Evolutionary conservation across 2,113 vertebrate genomes (phyloP).

Genomic region (Rostratula benghalensis): DNA sequence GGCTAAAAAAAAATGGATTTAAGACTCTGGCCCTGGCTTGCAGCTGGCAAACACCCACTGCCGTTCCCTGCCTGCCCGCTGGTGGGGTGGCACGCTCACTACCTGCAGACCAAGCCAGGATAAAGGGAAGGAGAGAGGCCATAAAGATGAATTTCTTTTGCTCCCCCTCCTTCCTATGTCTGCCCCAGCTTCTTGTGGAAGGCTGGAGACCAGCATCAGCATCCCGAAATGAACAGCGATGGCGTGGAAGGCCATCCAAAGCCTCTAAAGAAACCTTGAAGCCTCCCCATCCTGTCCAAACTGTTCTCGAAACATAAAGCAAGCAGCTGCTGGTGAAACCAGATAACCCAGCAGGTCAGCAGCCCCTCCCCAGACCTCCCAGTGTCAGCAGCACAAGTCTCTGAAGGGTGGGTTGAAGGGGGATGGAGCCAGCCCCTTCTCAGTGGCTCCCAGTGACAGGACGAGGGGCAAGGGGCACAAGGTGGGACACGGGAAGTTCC

Average conservation of each 20-base stretch:
- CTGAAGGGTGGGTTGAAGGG: too few relatives aligned
- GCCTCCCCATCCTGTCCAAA: not conserved
- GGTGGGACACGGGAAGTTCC: too few relatives aligned
- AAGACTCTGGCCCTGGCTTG: not conserved
- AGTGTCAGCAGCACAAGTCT: not conserved
- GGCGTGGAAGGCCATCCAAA: not conserved
- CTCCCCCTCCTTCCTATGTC: not conserved
- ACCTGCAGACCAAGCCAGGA: not conserved
- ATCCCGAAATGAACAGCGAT: too few relatives aligned
- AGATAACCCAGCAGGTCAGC: not conserved
- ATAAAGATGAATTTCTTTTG: not conserved
- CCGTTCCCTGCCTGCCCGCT: not conserved
- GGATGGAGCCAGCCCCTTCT: too few relatives aligned
- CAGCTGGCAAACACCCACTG: not conserved
- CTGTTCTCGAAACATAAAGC: not conserved
- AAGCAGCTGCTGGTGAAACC: rapidly evolving
- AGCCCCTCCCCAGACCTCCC: not conserved
- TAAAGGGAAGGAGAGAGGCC: not conserved
- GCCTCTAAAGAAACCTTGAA: not conserved
- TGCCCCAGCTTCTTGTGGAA: not conserved
- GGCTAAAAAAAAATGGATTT: not conserved
- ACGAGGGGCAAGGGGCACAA: too few relatives aligned
- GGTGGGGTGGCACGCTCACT: rapidly evolving
- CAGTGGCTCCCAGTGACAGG: too few relatives aligned
- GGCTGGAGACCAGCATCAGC: not conserved